Base-by-base conservation (phyloP, 1,140 invertebrate genomes). In the Eurosta solidaginis region DNA sequence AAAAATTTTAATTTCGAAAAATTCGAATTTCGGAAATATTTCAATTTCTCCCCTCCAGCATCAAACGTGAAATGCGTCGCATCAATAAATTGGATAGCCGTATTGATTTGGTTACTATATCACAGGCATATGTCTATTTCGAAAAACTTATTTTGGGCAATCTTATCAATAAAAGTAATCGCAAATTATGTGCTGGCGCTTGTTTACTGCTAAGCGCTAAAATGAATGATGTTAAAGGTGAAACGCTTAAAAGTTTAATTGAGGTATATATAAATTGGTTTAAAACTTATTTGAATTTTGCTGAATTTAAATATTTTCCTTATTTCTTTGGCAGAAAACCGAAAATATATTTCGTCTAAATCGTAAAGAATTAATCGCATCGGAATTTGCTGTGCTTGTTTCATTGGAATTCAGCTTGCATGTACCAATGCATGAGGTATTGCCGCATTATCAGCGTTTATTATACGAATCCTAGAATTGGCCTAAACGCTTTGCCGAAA, bases 111-210 rank as follows among this genome's bases (percentile, higher is more conserved):
- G 89, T 98, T 78, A 97, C 96, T 10, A 95, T 98, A 22, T 97
- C 97, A 42, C 96, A 97, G 89, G 94, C 97, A 0, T 98, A 98
- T 88, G 97, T 99, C 33, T 98, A 97, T 88, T 99, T 98, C 90
- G 97, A 99, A 88, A 98, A 98, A 85, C 90, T 99, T 6, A 97
- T 98, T 84, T 89, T 99, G 47, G 93, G 94, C 78, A 96, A 95
- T 86, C 89, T 98, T 45, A 96, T 99, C 17, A 98, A 96, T 82
- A 99, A 99, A 89, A 93, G 95, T 85, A 99, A 98, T 85, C 91
- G 97, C 27, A 98, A 98, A 89, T 89, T 98, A 42, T 98, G 96
- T 88, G 97, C 97, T 54, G 97, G 96, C 73, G 97, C 97, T 29
- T 98, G 97, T 89, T 90, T 99, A 50, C 89, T 99, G 17, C 89